Percentiles rank a stretch among this genome's conserved stretches.
These are phyloP conservation scores for Tetramorium parvispinum DNA, from an alignment of 1,140 invertebrate species.

Conservation along the genomic window DNA sequence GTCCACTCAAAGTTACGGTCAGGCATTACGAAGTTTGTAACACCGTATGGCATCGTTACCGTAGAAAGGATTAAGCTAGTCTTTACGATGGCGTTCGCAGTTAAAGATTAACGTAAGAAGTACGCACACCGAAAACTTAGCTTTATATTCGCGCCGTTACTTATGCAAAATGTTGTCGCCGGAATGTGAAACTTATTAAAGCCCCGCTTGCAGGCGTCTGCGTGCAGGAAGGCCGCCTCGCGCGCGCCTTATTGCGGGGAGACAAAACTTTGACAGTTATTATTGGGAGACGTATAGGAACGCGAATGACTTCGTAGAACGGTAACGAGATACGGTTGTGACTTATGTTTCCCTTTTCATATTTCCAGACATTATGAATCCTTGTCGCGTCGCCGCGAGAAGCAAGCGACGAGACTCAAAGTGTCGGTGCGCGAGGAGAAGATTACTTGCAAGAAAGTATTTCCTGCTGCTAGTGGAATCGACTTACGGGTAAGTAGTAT, in stretches of 20 bases:
- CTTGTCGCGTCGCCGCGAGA: neutral
- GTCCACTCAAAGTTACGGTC: neutral
- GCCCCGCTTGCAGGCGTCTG: neutral
- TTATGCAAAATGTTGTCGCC: slow-evolving; percentile 45
- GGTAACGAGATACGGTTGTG: neutral
- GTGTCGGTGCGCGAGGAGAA: neutral
- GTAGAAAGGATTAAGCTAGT: neutral
- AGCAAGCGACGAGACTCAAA: neutral
- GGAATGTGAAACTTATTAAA: slow-evolving; percentile 39
- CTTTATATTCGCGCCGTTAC: slow-evolving; percentile 37
- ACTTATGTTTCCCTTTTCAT: slow-evolving; percentile 18
- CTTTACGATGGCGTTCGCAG: slow-evolving; percentile 1
- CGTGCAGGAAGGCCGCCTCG: neutral
- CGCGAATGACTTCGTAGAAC: neutral
- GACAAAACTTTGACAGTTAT: slow-evolving; percentile 28
- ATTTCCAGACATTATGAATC: slow-evolving; percentile 21
- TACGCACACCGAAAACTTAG: slow-evolving; percentile 23
- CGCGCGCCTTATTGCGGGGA: neutral
- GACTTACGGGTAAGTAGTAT: neutral
- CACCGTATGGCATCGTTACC: neutral
- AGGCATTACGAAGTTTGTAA: slow-evolving; percentile 11
- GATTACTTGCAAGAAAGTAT: neutral
- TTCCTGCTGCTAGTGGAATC: neutral
- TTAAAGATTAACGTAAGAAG: slow-evolving; percentile 58
- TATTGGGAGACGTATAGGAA: slow-evolving; percentile 8